Evolutionary conservation across 2,797 vertebrate genomes (phyloP).

Genomic region (Meda fulgida): DNA sequence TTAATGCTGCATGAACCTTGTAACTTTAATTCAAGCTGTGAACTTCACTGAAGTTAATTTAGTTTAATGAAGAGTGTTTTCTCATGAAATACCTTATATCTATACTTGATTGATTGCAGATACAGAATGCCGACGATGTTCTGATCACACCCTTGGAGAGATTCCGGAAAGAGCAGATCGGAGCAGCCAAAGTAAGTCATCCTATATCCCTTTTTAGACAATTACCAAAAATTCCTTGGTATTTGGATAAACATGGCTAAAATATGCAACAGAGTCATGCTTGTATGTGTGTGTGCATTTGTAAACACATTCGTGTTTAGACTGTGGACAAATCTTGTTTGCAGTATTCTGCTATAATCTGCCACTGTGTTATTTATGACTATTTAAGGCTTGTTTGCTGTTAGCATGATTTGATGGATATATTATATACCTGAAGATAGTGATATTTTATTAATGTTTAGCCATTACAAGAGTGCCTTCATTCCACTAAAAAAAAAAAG

Average conservation of each 20-base stretch:
- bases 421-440: not conserved
- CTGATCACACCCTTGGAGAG: conserved; percentile 94
- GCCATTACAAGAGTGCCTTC: not conserved
- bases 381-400: conserved; percentile 1
- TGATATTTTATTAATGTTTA: conserved; percentile 16
- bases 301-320: not conserved
- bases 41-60: not conserved
- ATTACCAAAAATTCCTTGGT: not conserved
- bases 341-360: conserved; percentile 8
- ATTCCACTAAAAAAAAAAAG: not conserved
- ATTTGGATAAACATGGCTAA: not conserved
- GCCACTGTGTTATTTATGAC: conserved; percentile 9
- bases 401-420: not conserved
- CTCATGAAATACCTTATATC: not conserved
- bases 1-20: conserved; percentile 5
- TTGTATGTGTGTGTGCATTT: conserved; percentile 3
- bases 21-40: conserved; percentile 35
- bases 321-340: conserved; percentile 4
- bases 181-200: conserved; percentile 92
- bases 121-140: conserved; percentile 96
- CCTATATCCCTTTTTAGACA: not conserved
- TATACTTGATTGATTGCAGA: conserved; percentile 73
- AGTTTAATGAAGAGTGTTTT: conserved; percentile 8
- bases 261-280: not conserved
- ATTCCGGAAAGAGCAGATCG: conserved; percentile 97